A percentile compares a stretch with the other conserved stretches of the same genome.
phyloP scores from a whole-genome alignment of 2,113 vertebrate genomes.

The Apodemus sylvaticus region DNA sequence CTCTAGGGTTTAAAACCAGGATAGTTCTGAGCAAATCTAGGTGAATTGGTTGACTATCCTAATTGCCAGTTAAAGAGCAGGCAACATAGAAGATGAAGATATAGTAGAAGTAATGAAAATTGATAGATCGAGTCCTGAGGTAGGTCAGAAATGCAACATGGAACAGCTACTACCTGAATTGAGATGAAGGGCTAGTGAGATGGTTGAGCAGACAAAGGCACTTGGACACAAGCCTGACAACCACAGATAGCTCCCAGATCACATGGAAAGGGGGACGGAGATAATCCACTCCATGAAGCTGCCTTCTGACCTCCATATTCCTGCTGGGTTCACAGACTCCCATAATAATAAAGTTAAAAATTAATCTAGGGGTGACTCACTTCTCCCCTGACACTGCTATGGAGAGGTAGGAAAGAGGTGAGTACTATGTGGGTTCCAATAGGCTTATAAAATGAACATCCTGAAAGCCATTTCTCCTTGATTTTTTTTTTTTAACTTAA shows the following conservation, averaged over 20 bases:
- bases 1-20: not conserved
- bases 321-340: not conserved
- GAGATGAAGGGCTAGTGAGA: not conserved
- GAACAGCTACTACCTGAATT: not conserved
- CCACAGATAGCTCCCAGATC: not conserved
- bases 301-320: not conserved
- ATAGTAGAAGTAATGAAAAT: not conserved
- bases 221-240: not conserved
- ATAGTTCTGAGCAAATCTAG: not conserved
- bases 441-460: not conserved
- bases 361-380: not conserved
- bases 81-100: conserved; percentile 10
- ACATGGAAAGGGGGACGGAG: not conserved
- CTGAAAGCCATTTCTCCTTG: conserved; percentile 2
- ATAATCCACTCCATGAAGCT: not conserved
- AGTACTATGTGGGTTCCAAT: not conserved
- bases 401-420: not conserved
- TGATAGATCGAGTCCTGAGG: not conserved
- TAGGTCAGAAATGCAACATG: not conserved
- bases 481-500: not conserved
- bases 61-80: not conserved
- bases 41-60: not conserved
- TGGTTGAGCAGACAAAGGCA: not conserved
- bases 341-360: not conserved
- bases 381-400: not conserved